phyloP scores from a whole-genome alignment of 2,888 invertebrate species.

The Gymnoscelis rufifasciata region DNA sequence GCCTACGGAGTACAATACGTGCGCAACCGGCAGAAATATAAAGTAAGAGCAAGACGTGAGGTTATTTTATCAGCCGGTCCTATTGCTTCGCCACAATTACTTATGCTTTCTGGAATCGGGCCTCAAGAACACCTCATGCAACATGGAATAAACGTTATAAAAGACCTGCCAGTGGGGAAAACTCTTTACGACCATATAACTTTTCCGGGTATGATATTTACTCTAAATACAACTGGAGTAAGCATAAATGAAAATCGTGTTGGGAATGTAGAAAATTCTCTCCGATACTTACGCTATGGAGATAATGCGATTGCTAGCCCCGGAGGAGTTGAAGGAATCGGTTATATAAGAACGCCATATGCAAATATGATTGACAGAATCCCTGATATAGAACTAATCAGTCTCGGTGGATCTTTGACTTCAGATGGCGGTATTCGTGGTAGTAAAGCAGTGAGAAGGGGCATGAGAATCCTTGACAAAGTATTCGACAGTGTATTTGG shows the following conservation, averaged over 20 bases:
- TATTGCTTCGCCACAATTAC: conserved; percentile 88
- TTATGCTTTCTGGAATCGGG: conserved; percentile 88
- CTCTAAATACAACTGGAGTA: conserved; percentile 56
- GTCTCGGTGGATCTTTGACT: conserved; percentile 73
- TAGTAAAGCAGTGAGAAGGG: conserved; percentile 55
- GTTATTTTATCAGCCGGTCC: conserved; percentile 88
- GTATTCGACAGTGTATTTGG: conserved; percentile 66
- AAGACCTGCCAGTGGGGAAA: conserved; percentile 81
- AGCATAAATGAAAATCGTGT: conserved; percentile 45
- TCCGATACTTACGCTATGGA: conserved; percentile 50
- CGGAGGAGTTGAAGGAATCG: conserved; percentile 81
- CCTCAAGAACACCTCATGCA: conserved; percentile 77
- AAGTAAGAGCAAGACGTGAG: conserved; percentile 80
- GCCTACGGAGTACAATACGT: conserved; percentile 79
- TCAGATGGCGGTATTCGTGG: conserved; percentile 59
- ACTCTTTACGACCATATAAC: conserved; percentile 82
- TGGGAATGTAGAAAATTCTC: conserved; percentile 34
- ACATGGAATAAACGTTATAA: conserved; percentile 75
- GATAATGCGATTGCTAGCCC: conserved; percentile 71
- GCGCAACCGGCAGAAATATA: conserved; percentile 54
- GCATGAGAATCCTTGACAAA: conserved; percentile 68
- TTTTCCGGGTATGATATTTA: conserved; percentile 83
- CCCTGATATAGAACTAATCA: conserved; percentile 85
- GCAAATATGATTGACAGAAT: conserved; percentile 68
- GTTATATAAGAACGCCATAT: conserved; percentile 80